Percentiles rank a stretch among this genome's conserved stretches.
Conservation (phyloP, 2,113 vertebrate genomes). For the Prolemur simus region DNA sequence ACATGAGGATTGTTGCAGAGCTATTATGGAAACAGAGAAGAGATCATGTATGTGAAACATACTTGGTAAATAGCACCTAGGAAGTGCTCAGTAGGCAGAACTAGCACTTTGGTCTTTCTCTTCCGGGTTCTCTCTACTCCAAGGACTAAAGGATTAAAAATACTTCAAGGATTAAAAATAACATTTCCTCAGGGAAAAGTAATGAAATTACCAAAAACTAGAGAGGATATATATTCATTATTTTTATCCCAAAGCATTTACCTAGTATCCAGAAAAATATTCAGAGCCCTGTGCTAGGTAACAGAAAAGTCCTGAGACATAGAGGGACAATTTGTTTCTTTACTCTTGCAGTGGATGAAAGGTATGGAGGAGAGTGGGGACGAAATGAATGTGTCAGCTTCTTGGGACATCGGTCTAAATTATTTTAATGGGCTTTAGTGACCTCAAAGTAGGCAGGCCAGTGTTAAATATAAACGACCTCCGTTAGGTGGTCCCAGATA, state of each 20-base stretch:
- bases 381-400: neutral
- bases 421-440: neutral
- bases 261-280: neutral
- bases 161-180: neutral
- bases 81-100: neutral
- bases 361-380: accelerated
- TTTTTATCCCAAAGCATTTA: neutral
- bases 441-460: neutral
- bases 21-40: neutral
- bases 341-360: accelerated
- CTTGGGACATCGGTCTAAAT: accelerated
- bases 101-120: neutral
- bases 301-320: accelerated
- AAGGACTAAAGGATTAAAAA: no score
- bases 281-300: accelerated
- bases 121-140: neutral
- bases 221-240: neutral
- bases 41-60: neutral
- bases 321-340: neutral
- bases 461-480: neutral
- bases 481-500: neutral
- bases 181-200: neutral
- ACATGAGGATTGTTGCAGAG: neutral
- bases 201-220: neutral
- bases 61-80: neutral